phyloP scores from a whole-genome alignment of 2,113 vertebrate species.

The Hoplias malabaricus region DNA sequence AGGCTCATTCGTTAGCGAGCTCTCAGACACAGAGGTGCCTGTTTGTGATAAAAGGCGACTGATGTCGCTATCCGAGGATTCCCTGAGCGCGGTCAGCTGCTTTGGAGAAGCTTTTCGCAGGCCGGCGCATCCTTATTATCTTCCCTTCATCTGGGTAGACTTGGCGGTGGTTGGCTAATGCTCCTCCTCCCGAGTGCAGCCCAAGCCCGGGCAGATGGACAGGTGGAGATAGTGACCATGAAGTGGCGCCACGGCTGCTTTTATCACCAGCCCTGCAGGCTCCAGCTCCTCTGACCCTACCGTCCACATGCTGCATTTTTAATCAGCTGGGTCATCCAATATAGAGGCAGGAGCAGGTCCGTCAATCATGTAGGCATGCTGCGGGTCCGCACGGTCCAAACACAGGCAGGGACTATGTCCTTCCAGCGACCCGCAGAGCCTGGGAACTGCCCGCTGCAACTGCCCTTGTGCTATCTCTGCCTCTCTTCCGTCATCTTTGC shows the following conservation, averaged over 20 bases:
- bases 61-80: conserved; percentile 50
- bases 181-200: conserved; percentile 65
- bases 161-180: conserved; percentile 54
- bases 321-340: conserved; percentile 72
- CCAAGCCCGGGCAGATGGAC: conserved; percentile 73
- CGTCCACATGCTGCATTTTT: conserved; percentile 72
- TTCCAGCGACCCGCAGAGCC: conserved; percentile 28
- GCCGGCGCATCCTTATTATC: conserved; percentile 47
- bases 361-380: conserved; percentile 66
- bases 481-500: conserved; percentile 32
- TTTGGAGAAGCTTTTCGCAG: conserved; percentile 49
- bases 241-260: conserved; percentile 68
- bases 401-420: conserved; percentile 27
- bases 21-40: conserved; percentile 46
- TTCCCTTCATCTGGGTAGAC: conserved; percentile 52
- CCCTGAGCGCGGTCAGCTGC: conserved; percentile 51
- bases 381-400: conserved; percentile 20
- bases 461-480: conserved; percentile 32
- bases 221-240: conserved; percentile 76
- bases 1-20: conserved; percentile 41
- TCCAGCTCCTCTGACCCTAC: conserved; percentile 68
- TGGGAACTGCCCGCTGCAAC: conserved; percentile 33
- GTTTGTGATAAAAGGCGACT: conserved; percentile 30
- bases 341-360: conserved; percentile 64
- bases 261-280: conserved; percentile 67